phyloP scores from a whole-genome alignment of 2,113 vertebrate species.

The Anas platyrhynchos region DNA sequence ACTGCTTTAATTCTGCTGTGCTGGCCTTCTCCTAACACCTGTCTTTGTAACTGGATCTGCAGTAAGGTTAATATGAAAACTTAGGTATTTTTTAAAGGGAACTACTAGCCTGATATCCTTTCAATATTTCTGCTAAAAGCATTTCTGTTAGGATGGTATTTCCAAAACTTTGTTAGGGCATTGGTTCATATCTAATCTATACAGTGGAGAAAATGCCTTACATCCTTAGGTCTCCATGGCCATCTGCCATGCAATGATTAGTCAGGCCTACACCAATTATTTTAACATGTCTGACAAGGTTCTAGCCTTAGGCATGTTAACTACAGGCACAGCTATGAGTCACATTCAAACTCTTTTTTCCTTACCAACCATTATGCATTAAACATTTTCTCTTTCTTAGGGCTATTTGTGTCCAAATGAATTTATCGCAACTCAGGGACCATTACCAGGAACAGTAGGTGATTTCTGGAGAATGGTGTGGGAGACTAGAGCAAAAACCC shows the following conservation, averaged over 20 bases:
- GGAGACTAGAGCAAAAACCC: constrained; percentile 93
- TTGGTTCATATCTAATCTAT: not conserved
- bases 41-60: not conserved
- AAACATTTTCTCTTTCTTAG: constrained; percentile 73
- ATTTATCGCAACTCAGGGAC: constrained; percentile 98
- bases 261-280: fast-evolving
- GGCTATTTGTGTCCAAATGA: constrained; percentile 98
- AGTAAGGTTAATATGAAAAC: not conserved
- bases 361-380: not conserved
- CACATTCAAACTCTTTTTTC: not conserved
- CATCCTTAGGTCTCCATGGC: not conserved
- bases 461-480: constrained; percentile 99
- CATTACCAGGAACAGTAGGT: constrained; percentile 94
- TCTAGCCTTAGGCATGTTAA: not conserved
- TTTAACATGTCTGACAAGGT: not conserved
- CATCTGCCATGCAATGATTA: not conserved
- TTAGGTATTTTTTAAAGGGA: not conserved
- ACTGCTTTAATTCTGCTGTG: not conserved
- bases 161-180: not conserved
- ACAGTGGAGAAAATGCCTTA: not conserved
- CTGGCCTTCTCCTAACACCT: not conserved
- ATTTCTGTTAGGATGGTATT: not conserved
- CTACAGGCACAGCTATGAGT: not conserved
- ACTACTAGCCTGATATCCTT: not conserved
- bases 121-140: not conserved